A percentile compares a stretch with the other conserved stretches of the same genome.
These are phyloP conservation scores for Spisula solida DNA, from an alignment of 2,888 invertebrate genomes.

Conservation along the genomic window DNA sequence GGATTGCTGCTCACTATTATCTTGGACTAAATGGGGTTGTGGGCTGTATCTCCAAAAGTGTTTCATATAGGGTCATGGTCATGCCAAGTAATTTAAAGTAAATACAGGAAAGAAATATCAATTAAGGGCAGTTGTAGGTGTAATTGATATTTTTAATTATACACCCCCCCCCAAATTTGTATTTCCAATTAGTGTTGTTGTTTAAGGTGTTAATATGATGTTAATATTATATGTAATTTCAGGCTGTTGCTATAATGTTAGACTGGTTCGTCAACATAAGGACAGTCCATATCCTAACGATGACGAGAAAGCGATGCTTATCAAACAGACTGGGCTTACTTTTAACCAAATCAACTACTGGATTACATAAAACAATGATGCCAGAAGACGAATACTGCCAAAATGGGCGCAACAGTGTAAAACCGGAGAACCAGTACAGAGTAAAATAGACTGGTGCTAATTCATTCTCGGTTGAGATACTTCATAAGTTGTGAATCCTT, in stretches of 20 bases:
- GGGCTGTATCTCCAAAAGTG: neutral
- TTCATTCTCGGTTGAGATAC: constrained; percentile 12
- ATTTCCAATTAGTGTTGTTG: no score
- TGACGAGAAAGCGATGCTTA: constrained; percentile 87
- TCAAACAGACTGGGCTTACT: constrained; percentile 86
- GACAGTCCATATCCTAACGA: constrained; percentile 88
- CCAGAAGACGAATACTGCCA: constrained; percentile 87
- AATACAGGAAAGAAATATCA: no score
- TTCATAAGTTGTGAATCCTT: neutral
- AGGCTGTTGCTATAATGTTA: constrained; percentile 87
- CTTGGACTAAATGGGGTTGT: no score
- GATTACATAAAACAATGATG: constrained; percentile 88
- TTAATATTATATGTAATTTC: constrained; percentile 62
- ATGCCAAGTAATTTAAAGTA: no score
- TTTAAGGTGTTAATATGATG: neutral
- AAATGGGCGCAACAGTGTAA: constrained; percentile 86
- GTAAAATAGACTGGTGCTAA: constrained; percentile 20
- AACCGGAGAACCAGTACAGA: constrained; percentile 48
- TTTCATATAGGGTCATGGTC: neutral
- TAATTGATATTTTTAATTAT: no score
- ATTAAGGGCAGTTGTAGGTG: no score
- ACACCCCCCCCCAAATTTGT: no score
- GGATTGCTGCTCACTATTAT: no score
- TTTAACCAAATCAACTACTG: constrained; percentile 88
- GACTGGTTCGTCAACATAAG: constrained; percentile 87